phyloP scores from a whole-genome alignment of 2,888 invertebrate species.

The Drosophila rubida region DNA sequence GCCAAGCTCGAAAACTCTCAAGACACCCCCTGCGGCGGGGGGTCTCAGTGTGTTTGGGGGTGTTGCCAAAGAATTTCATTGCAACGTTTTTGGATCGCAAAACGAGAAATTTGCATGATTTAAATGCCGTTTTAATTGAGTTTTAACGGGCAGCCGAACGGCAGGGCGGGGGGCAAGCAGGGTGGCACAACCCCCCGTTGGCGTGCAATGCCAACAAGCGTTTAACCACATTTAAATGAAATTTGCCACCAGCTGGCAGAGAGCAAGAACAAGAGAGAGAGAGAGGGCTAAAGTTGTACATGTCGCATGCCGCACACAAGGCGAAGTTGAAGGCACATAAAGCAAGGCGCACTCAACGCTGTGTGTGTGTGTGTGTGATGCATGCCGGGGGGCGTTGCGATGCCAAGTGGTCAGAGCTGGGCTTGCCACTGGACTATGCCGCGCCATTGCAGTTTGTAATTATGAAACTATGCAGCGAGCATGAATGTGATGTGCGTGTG shows the following conservation, averaged over 20 bases:
- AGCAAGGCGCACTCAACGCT: slow-evolving; percentile 27
- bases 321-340: slow-evolving; percentile 46
- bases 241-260: slow-evolving; percentile 69
- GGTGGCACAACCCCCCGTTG: slow-evolving; percentile 50
- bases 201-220: slow-evolving; percentile 73
- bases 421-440: slow-evolving; percentile 26
- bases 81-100: slow-evolving; percentile 43
- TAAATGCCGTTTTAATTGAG: slow-evolving; percentile 78
- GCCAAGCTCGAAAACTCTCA: slow-evolving; percentile 36
- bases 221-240: slow-evolving; percentile 73
- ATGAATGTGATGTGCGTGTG: slow-evolving; percentile 7
- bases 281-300: slow-evolving; percentile 23
- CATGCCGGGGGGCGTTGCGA: slow-evolving; percentile 39
- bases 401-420: slow-evolving; percentile 57
- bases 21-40: background rate
- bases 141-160: slow-evolving; percentile 31
- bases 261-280: slow-evolving; percentile 3
- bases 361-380: slow-evolving; percentile 12
- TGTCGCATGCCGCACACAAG: slow-evolving; percentile 68
- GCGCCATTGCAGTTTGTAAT: slow-evolving; percentile 72
- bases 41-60: slow-evolving; percentile 4
- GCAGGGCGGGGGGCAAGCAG: background rate
- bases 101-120: slow-evolving; percentile 72
- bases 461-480: slow-evolving; percentile 68
- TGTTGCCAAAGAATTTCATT: slow-evolving; percentile 64